A percentile compares a stretch with the other conserved stretches of the same genome.
phyloP scores from a whole-genome alignment of 2,113 vertebrate species.

The Poeciliopsis occidentalis region DNA sequence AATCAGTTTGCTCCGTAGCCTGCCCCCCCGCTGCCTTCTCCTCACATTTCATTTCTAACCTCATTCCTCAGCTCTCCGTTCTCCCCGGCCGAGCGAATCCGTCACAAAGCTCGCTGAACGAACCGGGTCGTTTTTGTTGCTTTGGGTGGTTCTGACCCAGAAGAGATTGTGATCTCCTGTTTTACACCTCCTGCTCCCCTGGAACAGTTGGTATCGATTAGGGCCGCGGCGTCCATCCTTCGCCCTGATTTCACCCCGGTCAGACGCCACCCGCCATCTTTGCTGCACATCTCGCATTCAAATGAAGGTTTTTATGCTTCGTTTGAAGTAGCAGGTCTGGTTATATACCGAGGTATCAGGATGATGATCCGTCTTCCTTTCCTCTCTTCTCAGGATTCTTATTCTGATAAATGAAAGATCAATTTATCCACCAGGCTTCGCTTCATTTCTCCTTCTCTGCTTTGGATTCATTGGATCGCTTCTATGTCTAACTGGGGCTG shows the following conservation, averaged over 20 bases:
- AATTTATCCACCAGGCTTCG: conserved; percentile 64
- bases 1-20: conserved; percentile 73
- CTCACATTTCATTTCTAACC: conserved; percentile 74
- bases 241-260: conserved; percentile 65
- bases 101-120: conserved; percentile 10
- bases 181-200: conserved; percentile 47
- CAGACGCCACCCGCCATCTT: conserved; percentile 36
- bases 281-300: conserved; percentile 20
- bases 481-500: conserved; percentile 19
- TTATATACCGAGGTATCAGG: conserved; percentile 43
- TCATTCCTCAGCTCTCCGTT: conserved; percentile 72
- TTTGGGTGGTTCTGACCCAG: conserved; percentile 9
- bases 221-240: conserved; percentile 52
- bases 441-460: conserved; percentile 44
- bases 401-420: conserved; percentile 73
- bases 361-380: conserved; percentile 67
- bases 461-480: conserved; percentile 26
- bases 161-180: conserved; percentile 28
- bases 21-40: conserved; percentile 48
- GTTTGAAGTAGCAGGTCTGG: conserved; percentile 27
- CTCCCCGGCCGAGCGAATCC: conserved; percentile 44
- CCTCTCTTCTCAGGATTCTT: conserved; percentile 64
- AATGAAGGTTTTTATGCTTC: conserved; percentile 16
- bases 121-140: not conserved
- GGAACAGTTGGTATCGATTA: conserved; percentile 59